Percentiles rank a stretch among this genome's conserved stretches.
phyloP scores from a whole-genome alignment of 35 echinoderm and acorn worm genomes.

The Ophioderma brevispina region DNA sequence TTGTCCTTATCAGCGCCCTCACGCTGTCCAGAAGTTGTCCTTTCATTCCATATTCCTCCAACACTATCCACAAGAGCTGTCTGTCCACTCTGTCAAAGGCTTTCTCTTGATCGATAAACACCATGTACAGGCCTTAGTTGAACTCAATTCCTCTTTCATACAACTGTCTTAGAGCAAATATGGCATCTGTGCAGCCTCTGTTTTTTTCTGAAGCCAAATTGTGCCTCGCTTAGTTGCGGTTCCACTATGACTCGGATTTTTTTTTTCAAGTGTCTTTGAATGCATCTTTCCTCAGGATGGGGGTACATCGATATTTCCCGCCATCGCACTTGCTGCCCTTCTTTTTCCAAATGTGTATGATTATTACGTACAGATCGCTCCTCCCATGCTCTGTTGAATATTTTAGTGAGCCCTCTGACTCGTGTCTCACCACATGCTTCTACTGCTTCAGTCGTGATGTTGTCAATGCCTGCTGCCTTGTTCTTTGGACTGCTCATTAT shows the following conservation, averaged over 20 bases:
- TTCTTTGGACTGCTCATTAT: neutral
- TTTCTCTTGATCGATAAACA: neutral
- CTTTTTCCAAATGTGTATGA: neutral
- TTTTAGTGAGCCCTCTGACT: neutral
- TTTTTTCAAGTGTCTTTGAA: neutral
- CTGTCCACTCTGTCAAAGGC: no score
- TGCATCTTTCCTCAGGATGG: neutral
- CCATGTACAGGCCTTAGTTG: neutral
- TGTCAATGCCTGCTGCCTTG: neutral
- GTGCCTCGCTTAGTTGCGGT: neutral
- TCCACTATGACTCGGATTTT: neutral
- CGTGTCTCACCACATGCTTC: neutral
- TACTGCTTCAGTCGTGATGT: neutral
- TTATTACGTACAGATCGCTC: neutral
- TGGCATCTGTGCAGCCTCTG: no score
- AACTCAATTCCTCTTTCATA: neutral
- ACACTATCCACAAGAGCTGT: no score
- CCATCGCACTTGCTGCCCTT: neutral
- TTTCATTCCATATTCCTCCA: no score
- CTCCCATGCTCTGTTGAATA: neutral
- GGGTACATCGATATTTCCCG: neutral
- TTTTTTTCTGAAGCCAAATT: no score
- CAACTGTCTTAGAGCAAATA: no score
- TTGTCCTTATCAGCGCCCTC: neutral
- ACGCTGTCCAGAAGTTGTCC: neutral